These are phyloP conservation scores for Dynastes hyllus DNA, from an alignment of 2,888 invertebrate genomes.

Conservation along the genomic window DNA sequence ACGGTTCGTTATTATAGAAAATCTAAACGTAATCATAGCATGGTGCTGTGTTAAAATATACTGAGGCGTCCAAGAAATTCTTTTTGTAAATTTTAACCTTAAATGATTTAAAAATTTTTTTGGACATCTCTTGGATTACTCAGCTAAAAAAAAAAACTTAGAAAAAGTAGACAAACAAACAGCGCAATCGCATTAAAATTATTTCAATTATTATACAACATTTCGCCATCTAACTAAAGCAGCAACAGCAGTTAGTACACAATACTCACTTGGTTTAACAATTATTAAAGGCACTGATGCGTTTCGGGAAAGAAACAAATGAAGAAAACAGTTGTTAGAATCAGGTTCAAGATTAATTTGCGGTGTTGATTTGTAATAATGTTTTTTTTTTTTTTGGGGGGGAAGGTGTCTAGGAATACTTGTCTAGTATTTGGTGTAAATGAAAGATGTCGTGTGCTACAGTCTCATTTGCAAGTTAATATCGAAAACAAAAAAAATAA, in stretches of 20 bases:
- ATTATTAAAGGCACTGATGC: conserved; percentile 75
- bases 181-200: conserved; percentile 4
- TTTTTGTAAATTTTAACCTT: too few relatives aligned
- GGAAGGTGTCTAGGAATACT: background rate
- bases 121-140: background rate
- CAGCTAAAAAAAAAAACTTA: background rate
- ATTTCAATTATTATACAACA: background rate
- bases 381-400: background rate
- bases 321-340: conserved; percentile 56
- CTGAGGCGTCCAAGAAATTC: background rate
- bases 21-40: background rate
- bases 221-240: conserved; percentile 37
- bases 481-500: conserved; percentile 13
- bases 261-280: conserved; percentile 73
- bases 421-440: background rate
- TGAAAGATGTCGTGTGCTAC: too few relatives aligned
- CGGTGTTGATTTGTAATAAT: background rate
- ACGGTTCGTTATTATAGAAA: background rate
- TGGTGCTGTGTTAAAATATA: conserved; percentile 3
- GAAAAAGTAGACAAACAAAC: background rate
- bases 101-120: background rate
- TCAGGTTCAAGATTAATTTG: conserved; percentile 9
- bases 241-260: conserved; percentile 43
- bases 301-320: conserved; percentile 50
- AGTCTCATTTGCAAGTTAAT: too few relatives aligned